phyloP scores from a whole-genome alignment of 2,113 vertebrate genomes.

The Physeter macrocephalus region DNA sequence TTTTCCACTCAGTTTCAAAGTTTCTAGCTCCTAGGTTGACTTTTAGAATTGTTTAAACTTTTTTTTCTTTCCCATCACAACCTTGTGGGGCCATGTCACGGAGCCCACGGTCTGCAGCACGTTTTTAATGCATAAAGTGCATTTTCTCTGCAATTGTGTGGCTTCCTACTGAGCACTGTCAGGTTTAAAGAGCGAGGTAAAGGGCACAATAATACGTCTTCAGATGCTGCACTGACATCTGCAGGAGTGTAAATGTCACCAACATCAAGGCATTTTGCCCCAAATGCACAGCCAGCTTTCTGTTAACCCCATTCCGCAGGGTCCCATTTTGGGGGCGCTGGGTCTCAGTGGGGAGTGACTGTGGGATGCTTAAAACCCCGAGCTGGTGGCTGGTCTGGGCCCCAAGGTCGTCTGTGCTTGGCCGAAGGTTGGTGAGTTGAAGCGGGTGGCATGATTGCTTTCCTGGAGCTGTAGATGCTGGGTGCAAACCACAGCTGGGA shows the following conservation, averaged over 20 bases:
- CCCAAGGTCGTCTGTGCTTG: background rate
- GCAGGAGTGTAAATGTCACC: conserved; percentile 66
- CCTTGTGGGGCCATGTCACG: background rate
- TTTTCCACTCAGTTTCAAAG: background rate
- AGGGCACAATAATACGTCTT: conserved; percentile 58
- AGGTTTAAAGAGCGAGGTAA: conserved; percentile 45
- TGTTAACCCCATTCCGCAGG: background rate
- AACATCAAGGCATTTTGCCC: conserved; percentile 26
- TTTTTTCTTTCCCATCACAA: background rate
- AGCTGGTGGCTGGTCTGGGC: background rate
- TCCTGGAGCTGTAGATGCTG: background rate
- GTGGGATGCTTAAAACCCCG: background rate
- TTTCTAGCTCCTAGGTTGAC: background rate
- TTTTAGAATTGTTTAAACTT: conserved; percentile 17
- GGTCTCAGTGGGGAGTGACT: background rate
- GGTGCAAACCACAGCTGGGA: too few relatives aligned
- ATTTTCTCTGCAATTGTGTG: conserved; percentile 13
- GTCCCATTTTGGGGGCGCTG: background rate
- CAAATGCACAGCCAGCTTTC: conserved; percentile 4
- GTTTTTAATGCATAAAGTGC: background rate
- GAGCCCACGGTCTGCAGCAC: background rate
- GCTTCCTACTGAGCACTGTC: conserved; percentile 42
- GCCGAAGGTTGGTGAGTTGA: background rate
- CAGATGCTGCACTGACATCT: conserved; percentile 51
- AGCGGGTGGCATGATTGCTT: background rate